These are phyloP conservation scores for Trinectes maculatus DNA, from an alignment of 2,113 vertebrate species.

Conservation along the genomic window DNA sequence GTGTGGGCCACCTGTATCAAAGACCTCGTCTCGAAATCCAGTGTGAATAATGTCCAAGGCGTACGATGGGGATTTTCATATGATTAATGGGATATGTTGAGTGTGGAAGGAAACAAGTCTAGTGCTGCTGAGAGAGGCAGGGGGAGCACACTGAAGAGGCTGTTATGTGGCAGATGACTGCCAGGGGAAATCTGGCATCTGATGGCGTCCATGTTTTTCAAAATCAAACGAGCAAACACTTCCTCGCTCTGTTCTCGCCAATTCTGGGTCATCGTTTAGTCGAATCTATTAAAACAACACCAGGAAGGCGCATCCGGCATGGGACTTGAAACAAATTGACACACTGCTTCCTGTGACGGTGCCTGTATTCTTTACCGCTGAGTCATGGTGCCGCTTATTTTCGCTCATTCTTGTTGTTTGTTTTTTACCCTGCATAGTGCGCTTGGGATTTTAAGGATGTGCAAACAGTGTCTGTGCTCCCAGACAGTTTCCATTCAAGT, in stretches of 20 bases:
- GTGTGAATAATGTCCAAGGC: conserved; percentile 40
- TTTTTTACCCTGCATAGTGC: background rate
- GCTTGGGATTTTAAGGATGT: conserved; percentile 3
- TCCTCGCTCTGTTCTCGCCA: background rate
- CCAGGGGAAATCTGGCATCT: conserved; percentile 45
- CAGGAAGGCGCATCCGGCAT: no score
- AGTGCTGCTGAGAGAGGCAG: conserved; percentile 28
- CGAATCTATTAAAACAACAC: background rate
- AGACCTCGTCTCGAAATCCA: conserved; percentile 31
- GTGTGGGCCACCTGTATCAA: conserved; percentile 33
- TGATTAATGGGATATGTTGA: conserved; percentile 55
- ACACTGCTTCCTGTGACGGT: no score
- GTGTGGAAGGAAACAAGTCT: conserved; percentile 47
- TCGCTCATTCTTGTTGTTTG: conserved; percentile 12
- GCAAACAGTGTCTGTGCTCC: background rate
- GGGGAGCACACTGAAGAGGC: conserved; percentile 35
- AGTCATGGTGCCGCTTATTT: conserved; percentile 7
- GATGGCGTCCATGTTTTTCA: conserved; percentile 20
- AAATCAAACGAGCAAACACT: conserved; percentile 24
- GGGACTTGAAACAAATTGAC: no score
- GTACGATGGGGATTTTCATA: conserved; percentile 44
- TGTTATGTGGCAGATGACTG: conserved; percentile 47
- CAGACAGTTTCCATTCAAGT: conserved; percentile 12
- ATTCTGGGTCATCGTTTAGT: conserved; percentile 8
- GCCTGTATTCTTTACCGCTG: no score